A percentile compares a stretch with the other conserved stretches of the same genome.
Evolutionary conservation across 2,113 vertebrate genomes (phyloP).

Genomic region (Zosterops borbonicus): DNA sequence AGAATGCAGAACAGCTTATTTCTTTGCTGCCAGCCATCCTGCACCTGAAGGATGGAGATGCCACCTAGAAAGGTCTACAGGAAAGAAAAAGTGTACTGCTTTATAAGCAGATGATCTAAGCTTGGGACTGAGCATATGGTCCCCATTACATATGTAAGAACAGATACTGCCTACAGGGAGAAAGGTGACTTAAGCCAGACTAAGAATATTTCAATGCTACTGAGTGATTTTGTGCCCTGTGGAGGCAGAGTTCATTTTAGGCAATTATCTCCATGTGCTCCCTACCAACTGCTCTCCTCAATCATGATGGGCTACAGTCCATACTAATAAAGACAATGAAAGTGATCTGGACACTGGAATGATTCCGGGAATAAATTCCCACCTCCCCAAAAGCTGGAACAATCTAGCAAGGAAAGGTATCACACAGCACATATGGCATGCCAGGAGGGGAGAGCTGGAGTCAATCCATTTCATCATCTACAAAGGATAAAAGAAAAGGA

Average conservation of each 20-base stretch:
- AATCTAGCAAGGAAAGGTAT: neutral
- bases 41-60: neutral
- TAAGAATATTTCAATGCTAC: neutral
- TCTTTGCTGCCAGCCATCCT: neutral
- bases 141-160: neutral
- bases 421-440: conserved; percentile 33
- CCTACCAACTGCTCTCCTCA: conserved; percentile 8
- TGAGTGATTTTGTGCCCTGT: neutral
- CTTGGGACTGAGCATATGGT: neutral
- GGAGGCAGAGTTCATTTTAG: conserved; percentile 40
- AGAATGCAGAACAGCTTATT: neutral
- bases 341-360: conserved; percentile 18
- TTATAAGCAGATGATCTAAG: neutral
- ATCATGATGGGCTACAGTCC: neutral
- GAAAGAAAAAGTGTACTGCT: neutral
- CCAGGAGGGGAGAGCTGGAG: conserved; percentile 20
- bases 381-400: neutral
- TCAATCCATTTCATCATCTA: conserved; percentile 1
- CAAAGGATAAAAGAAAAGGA: neutral
- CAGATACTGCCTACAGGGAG: neutral
- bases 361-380: conserved; percentile 32
- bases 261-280: conserved; percentile 22
- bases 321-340: conserved; percentile 7
- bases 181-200: conserved; percentile 2
- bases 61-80: neutral